A percentile compares a stretch with the other conserved stretches of the same genome.
Evolutionary conservation across 2,888 invertebrate genomes (phyloP).

Genomic region (Aplocera efformata): DNA sequence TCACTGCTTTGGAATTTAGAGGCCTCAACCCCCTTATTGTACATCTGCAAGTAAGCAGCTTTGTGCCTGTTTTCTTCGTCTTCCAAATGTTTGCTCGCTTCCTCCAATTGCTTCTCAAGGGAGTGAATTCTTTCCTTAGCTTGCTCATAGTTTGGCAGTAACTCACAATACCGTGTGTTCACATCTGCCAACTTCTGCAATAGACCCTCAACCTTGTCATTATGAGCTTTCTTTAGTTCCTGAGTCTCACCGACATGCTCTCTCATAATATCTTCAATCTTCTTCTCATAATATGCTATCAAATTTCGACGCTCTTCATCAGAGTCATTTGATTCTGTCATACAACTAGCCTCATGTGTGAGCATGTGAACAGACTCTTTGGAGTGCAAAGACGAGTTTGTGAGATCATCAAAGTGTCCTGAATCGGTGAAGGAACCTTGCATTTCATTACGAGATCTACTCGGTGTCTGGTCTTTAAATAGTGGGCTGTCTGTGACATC

Average conservation of each 20-base stretch:
- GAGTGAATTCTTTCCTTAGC: conserved; percentile 86
- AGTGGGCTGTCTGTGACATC: conserved; percentile 73
- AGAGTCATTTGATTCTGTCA: conserved; percentile 75
- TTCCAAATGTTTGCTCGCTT: conserved; percentile 83
- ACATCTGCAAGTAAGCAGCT: conserved; percentile 90
- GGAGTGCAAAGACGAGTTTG: conserved; percentile 87
- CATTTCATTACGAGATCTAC: conserved; percentile 81
- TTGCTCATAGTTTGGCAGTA: conserved; percentile 86
- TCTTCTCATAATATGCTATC: conserved; percentile 86
- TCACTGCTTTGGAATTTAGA: conserved; percentile 84
- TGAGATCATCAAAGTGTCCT: conserved; percentile 91
- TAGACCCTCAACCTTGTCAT: conserved; percentile 88
- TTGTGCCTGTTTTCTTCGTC: conserved; percentile 88
- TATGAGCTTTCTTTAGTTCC: conserved; percentile 88
- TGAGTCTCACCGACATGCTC: conserved; percentile 82
- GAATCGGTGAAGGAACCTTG: conserved; percentile 91
- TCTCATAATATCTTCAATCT: conserved; percentile 87
- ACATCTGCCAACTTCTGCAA: conserved; percentile 87
- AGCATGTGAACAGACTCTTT: conserved; percentile 84
- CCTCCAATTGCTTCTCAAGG: conserved; percentile 86
- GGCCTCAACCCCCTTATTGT: conserved; percentile 90
- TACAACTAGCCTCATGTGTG: conserved; percentile 77
- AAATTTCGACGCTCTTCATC: conserved; percentile 85
- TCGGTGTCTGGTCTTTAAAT: conserved; percentile 69
- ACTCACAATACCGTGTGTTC: conserved; percentile 88